Base-by-base conservation (phyloP, 2,888 invertebrate species). In the Apantesis nais region DNA sequence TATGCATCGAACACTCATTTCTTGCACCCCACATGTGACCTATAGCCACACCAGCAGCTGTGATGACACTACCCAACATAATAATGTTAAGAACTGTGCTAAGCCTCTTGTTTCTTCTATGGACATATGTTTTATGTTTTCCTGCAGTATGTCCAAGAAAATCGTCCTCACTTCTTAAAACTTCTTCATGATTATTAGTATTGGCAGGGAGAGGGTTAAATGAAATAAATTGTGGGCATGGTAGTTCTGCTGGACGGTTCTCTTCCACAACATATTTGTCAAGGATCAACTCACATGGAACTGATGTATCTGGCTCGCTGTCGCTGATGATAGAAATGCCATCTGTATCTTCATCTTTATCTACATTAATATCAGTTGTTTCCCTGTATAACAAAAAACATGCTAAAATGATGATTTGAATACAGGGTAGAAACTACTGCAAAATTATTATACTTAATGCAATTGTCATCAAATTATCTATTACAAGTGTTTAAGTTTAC, bases 21-120 rank as follows among this genome's bases (percentile, higher is more conserved):
- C 88, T 92, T 41, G 90, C 93, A 63, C 95, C 95, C 95, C 95
- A 95, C 90, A 95, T 93, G 77, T 95, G 95, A 2, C 95, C 95
- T 62, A 95, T 90, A 55, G 95, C 95, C 34, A 95, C 91, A 29
- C 95, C 95, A 41, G 93, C 93, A 29, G 95, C 94, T 39, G 94
- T 95, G 70, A 95, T 93, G 29, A 95, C 91, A 86, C 95, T 95
- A 39, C 94, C 95, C 61, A 95, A 82, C 80, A 95, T 91, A 65
- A 95, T 92, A 58, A 95, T 90, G 70, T 95, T 95, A 14, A 95
- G 89, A 44, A 95, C 90, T 67, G 92, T 92, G 71, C 95, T 94
- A 29, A 95, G 86, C 78, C 92, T 90, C 74, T 95, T 94, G 78
- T 95, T 95, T 78, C 94, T 87, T 83, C 89, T 89, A 76, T 95